A percentile compares a stretch with the other conserved stretches of the same genome.
phyloP scores from a whole-genome alignment of 2,113 vertebrate species.

The Rostratula benghalensis region DNA sequence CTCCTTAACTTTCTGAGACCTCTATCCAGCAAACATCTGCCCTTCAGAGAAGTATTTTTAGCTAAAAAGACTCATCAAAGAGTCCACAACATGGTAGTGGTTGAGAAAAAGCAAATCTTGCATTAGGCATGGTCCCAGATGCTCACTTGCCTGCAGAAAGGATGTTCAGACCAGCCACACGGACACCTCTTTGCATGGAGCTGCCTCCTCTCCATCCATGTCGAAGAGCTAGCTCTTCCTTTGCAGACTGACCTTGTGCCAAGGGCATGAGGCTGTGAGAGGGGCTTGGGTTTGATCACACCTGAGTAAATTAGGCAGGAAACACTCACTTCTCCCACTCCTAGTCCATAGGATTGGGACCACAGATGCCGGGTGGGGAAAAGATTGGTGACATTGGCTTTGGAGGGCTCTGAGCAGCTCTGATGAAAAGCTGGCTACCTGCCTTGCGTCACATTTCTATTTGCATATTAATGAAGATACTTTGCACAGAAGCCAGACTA shows the following conservation, averaged over 20 bases:
- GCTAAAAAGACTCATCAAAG: neutral
- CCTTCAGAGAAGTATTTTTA: neutral
- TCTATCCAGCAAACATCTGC: neutral
- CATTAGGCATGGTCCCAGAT: neutral
- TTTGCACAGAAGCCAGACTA: neutral
- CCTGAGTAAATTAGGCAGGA: neutral
- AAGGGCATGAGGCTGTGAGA: neutral
- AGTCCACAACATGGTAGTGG: neutral
- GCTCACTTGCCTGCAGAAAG: fast-evolving
- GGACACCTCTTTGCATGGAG: neutral
- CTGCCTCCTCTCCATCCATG: neutral
- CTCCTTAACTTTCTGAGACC: neutral
- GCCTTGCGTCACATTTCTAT: neutral
- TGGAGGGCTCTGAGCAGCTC: neutral
- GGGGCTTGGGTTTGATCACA: fast-evolving
- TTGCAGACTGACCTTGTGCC: neutral
- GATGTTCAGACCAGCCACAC: neutral
- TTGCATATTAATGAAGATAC: neutral
- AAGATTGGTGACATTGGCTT: fast-evolving
- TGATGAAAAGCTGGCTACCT: neutral
- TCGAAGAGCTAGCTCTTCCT: neutral
- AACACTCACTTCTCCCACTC: neutral
- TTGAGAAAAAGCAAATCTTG: neutral
- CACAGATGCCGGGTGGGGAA: neutral
- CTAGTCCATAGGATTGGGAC: neutral